Percentiles rank a stretch among this genome's conserved stretches.
These are phyloP conservation scores for Picus viridis DNA, from an alignment of 2,797 vertebrate genomes.

Conservation along the genomic window DNA sequence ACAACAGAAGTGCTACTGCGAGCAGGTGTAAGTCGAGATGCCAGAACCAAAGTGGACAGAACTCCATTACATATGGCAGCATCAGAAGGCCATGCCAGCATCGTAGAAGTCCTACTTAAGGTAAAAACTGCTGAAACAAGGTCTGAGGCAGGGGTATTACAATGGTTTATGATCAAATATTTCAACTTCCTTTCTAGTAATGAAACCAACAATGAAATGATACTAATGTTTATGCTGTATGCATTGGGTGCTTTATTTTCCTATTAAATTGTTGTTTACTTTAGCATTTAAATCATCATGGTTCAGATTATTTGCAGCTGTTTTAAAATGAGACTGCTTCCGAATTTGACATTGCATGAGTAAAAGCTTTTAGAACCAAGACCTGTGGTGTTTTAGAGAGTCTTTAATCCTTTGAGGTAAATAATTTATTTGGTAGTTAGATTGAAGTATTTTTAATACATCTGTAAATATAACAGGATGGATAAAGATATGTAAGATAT, in stretches of 20 bases:
- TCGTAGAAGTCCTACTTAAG: constrained; percentile 90
- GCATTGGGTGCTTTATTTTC: background rate
- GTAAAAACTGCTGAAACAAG: constrained; percentile 61
- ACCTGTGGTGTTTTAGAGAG: background rate
- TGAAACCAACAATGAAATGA: background rate
- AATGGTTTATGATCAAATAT: background rate
- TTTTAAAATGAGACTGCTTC: background rate
- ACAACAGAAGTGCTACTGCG: constrained; percentile 89
- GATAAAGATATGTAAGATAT: no score
- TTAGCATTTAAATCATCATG: background rate
- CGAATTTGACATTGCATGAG: background rate
- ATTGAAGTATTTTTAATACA: background rate
- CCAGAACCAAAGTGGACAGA: constrained; percentile 90
- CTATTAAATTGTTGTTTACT: background rate
- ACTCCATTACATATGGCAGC: constrained; percentile 90
- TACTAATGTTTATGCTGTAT: background rate
- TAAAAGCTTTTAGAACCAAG: background rate
- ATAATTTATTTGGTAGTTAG: background rate
- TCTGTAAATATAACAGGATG: background rate
- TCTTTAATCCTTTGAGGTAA: background rate
- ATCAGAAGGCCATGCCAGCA: constrained; percentile 87
- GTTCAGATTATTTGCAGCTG: background rate
- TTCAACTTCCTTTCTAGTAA: background rate
- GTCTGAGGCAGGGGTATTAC: background rate
- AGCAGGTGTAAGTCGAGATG: constrained; percentile 89